phyloP scores from a whole-genome alignment of 2,888 invertebrate species.

The Eupeodes latifasciatus region DNA sequence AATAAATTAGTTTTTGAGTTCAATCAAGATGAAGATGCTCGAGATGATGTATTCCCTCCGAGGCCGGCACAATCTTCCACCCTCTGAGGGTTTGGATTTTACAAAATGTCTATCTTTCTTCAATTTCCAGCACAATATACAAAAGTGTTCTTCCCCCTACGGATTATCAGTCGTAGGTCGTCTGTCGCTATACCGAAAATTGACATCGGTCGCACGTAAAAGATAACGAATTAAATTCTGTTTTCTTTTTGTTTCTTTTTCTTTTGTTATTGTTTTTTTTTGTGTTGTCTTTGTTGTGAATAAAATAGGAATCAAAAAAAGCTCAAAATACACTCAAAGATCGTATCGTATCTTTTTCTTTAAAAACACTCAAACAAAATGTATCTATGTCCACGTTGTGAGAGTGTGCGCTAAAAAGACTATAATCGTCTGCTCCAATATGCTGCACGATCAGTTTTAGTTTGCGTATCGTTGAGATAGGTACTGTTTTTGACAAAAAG shows the following conservation, averaged over 20 bases:
- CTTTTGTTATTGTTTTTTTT: constrained; percentile 41
- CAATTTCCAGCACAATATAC: too few relatives aligned
- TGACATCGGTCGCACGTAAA: constrained; percentile 6
- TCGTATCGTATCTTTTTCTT: neutral
- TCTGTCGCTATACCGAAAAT: neutral
- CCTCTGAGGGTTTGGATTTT: neutral
- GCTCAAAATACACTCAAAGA: constrained; percentile 18
- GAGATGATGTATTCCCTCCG: neutral
- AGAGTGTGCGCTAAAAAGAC: constrained; percentile 48
- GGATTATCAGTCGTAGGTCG: neutral
- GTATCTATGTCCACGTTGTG: neutral
- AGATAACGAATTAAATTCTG: neutral
- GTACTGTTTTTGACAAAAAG: constrained; percentile 49
- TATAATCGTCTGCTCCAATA: constrained; percentile 40
- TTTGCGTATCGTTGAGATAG: constrained; percentile 70
- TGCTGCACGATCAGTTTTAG: constrained; percentile 71
- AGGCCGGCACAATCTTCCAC: neutral
- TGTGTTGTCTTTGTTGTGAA: constrained; percentile 29
- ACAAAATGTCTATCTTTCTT: constrained; percentile 1
- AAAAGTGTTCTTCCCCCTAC: neutral
- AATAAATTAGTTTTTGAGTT: neutral
- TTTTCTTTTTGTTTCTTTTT: neutral
- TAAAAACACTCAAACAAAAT: neutral
- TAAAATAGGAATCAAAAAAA: constrained; percentile 38
- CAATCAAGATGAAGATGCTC: neutral